Base-by-base conservation (phyloP, 2,888 invertebrate species). In the Sceliomorpha sp. region DNA sequence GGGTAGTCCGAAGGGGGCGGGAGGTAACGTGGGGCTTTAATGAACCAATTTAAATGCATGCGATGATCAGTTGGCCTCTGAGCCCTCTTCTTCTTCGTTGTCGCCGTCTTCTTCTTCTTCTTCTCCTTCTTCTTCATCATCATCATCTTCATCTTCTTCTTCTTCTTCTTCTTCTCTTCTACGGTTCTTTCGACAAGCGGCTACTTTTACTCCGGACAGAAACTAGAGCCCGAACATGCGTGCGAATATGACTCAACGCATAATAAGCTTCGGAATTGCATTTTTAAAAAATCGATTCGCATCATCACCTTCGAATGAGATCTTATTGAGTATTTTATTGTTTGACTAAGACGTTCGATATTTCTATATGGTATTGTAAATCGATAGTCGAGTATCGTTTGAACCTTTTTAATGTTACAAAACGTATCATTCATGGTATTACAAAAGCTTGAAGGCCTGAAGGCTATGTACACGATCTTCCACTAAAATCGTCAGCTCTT, bases 41-140 rank as follows among this genome's bases (percentile, higher is more conserved):
- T 87, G 87, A 87, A 87, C 87, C 87, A 87, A 87, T 87, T 87
- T 87, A 87, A 87, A 87, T 87, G 87, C 87, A 87, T 87, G 84
- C 87, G 87, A 87, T 87, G 87, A 87, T 87, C 87, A 86, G 87
- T 87, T 87, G 85, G 86, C 86, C 86, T 85, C 84, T 82, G 82
- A 84, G 82, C 84, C 82, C 82, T 84, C 81, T 79, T 83, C 83
- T 84, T 84, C 76, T 79, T 77, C 70, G 69, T 72, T 66, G 34
- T 58, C 67, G 53, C 48, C 70, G 62, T 53, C 59, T 45, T 53
- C 63, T 48, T 27, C 48, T 48, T 20, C 40, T n/a, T n/a, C n/a
- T n/a, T n/a, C n/a, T n/a, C n/a, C n/a, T n/a, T n/a, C n/a, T n/a
- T n/a, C n/a, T n/a, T n/a, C n/a, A n/a, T n/a, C n/a, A n/a, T n/a